Evolutionary conservation across 1,140 invertebrate species (phyloP), one percentile per base, ranked within the genome.

Genomic region (Mycetomoellerius zeteki): DNA sequence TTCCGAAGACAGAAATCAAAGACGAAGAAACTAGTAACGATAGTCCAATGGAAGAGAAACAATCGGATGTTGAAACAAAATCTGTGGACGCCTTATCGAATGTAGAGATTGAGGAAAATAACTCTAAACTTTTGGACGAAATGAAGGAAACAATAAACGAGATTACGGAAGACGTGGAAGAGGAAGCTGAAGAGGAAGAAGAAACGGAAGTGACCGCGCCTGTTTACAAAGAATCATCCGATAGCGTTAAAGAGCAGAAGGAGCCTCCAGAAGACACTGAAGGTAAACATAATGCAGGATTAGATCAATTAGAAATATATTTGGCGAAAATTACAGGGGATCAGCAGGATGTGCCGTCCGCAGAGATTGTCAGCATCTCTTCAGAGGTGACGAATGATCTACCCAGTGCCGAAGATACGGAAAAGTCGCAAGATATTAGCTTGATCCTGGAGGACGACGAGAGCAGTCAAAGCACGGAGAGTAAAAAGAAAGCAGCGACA

Each of bases 401-500:
- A 24, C 86, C 89, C 6, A 92, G 88, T 67, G 73, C 86, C 0
- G 92, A 93, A 43, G 92, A 93, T 58, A 91, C 88, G 0, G 92
- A 93, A 52, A 93, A 93, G 19, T 93, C 92, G 1, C 92, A 92
- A 64, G 92, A 93, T n/a, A 93, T 93, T 43, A 92, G 92, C 76
- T 81, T 92, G 43, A 93, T 93, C 56, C 87, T 93, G 30, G 92
- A 93, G 65, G 92, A 93, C 10, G 92, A 93, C 4, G 92, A 92
- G 43, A 92, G 91, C 69, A 87, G 37, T 8, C 89, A 88, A 19
- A 91, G 81, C 52, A 73, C 30, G n/a, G 89, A 87, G 54, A 86
- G 82, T 47, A 91, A 92, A n/a, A 91, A 92, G 37, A 92, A 92
- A 69, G 85, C 91, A 30, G 54, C 71, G 52, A 76, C 78, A 6